Evolutionary conservation across 1,140 invertebrate genomes (phyloP), one percentile per base, ranked within the genome.

Genomic region (Zaprionus gabonicus): DNA sequence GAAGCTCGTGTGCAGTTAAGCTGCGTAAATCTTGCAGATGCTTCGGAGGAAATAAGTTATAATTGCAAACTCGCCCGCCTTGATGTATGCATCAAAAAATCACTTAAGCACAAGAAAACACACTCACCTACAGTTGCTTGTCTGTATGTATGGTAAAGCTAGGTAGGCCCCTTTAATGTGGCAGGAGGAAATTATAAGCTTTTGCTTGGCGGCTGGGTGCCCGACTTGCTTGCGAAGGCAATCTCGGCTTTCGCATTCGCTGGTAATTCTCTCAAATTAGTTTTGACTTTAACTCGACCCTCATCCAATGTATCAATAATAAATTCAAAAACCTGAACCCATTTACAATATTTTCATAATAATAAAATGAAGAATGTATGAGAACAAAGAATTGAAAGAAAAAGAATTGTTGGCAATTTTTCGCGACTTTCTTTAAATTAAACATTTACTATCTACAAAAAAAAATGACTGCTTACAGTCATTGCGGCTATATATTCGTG

Each of bases 31-130:
- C 74, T 36, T 57, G 41, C 46, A 57, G 56, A 67, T 66, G 57
- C 63, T 77, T 36, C 10, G 49, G 23, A 67, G 69, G 70, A 77
- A 77, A 77, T 77, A 73, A 77, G 70, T 73, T 77, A 77, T 77
- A 73, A 77, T 77, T 77, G 74, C 63, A 64, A 36, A 62, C 25
- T 34, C 46, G 56, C 59, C 41, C 25, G 60, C 68, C 68, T 65
- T 71, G 55, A 70, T 65, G 67, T 76, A 70, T 70, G 66, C 51
- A 56, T 25, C 66, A 55, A 68, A 73, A 71, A 73, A 67, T 67
- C 28, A 67, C 41, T 38, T 53, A 67, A 31, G 28, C 34, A 53
- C 34, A 64, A 9, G 23, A 3, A 28, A 23, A 28, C 27, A 56
- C 23, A 55, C 27, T 15, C 31, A 51, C 49, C 1, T 31, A 28